phyloP scores from a whole-genome alignment of 2,113 vertebrate genomes.

The Phrynocephalus versicolor region DNA sequence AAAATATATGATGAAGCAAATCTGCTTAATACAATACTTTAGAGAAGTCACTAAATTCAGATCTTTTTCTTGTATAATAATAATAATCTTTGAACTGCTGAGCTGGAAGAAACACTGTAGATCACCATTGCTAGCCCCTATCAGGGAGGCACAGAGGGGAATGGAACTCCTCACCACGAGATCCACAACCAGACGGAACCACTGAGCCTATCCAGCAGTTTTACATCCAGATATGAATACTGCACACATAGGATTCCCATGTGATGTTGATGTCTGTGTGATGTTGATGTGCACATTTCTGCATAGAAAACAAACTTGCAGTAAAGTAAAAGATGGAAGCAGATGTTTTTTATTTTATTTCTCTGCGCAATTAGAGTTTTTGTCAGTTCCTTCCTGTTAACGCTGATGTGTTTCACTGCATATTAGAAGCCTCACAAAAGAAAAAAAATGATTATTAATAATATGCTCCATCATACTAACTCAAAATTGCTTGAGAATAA shows the following conservation, averaged over 20 bases:
- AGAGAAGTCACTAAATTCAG: no score
- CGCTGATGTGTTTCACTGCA: slow-evolving; percentile 4
- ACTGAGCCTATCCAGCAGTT: no score
- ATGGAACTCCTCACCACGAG: no score
- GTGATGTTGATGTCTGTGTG: background rate
- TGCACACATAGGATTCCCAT: background rate
- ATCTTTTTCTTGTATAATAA: no score
- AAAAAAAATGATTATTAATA: slow-evolving; percentile 29
- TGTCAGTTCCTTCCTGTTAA: slow-evolving; percentile 12
- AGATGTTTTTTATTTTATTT: background rate
- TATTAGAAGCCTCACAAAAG: background rate
- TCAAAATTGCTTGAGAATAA: slow-evolving; percentile 28
- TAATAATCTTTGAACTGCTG: no score
- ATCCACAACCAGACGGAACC: no score
- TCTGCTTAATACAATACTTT: no score
- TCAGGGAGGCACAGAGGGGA: no score
- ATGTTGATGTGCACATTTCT: background rate
- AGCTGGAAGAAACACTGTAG: no score
- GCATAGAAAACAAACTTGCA: background rate
- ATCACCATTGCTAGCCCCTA: no score
- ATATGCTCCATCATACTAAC: slow-evolving; percentile 26
- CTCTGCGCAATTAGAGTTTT: background rate
- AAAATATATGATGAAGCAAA: background rate
- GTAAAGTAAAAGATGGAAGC: background rate
- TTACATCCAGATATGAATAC: background rate